Evolutionary conservation across 2,113 vertebrate species (phyloP), one percentile per base, ranked within the genome.

Genomic region (Globicephala melas): DNA sequence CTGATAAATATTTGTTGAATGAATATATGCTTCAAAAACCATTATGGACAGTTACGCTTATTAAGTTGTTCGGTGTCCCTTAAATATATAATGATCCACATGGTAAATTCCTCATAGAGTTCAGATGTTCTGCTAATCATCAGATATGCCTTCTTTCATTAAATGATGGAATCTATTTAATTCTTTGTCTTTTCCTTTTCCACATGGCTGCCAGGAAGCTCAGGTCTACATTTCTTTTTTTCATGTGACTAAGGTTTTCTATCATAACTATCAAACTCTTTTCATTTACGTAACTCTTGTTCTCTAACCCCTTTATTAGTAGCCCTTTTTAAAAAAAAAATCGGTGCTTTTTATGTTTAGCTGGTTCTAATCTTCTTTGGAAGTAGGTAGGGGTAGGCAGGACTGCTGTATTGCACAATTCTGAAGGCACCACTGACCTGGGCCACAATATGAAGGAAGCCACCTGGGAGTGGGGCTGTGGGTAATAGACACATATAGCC

Each of bases 231-330:
- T 97, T 88, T 60, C 92, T 50, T 50, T 76, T 90, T 81, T 12
- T 36, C 18, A 38, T 92, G 58, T 95, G n/a, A 92, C 80, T 82
- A n/a, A 93, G n/a, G n/a, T 85, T 95, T 95, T 89, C 79, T 80
- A 31, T 82, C 33, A 1, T 87, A 88, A 74, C 28, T 85, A 9
- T 93, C 79, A 80, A 14, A 71, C 11, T 36, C 50, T 62, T 36
- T 73, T 85, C 33, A n/a, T 94, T 71, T 55, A 73, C 1, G 5
- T 33, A 33, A n/a, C 63, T 93, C 14, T 60, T 91, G 36, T 95
- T 92, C 88, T 89, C 26, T 85, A 65, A 71, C 14, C 33, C 41
- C 67, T 87, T 1, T 6, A 28, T 63, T 82, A 83, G 25, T 71
- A 53, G 28, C 33, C 15, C 62, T 73, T 71, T 44, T 21, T 71